These are phyloP conservation scores for Gyrodactylus bullatarudis DNA, from an alignment of 1,140 invertebrate species.

Conservation along the genomic window DNA sequence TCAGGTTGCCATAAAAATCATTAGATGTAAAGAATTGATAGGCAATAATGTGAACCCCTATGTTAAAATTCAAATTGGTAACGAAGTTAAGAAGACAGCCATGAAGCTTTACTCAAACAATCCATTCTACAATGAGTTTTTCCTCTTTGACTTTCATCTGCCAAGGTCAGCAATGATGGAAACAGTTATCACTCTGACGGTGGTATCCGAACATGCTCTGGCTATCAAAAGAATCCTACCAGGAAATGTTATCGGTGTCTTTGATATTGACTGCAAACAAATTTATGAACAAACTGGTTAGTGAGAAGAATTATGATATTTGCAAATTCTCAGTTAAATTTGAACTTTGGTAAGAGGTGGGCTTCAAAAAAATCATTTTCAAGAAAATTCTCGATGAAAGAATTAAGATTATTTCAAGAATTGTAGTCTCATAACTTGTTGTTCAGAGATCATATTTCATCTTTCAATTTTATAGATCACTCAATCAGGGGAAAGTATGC, in stretches of 20 bases:
- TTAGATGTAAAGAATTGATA: neutral
- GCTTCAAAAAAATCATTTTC: too few relatives aligned
- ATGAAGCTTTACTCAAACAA: slow-evolving; percentile 3
- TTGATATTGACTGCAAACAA: neutral
- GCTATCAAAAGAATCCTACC: neutral
- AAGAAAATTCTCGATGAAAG: too few relatives aligned
- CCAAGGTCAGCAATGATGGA: neutral
- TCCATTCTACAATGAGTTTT: slow-evolving; percentile 5
- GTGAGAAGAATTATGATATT: too few relatives aligned
- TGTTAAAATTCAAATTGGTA: neutral
- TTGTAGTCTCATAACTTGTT: too few relatives aligned
- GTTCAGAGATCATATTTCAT: too few relatives aligned
- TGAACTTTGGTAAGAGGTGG: too few relatives aligned
- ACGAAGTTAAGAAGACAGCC: neutral
- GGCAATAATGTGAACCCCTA: slow-evolving; percentile 1
- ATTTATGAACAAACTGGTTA: neutral
- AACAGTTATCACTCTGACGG: neutral
- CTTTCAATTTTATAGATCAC: neutral
- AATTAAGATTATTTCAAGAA: too few relatives aligned
- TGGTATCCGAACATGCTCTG: neutral
- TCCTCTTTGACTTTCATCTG: neutral
- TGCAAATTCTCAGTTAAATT: neutral
- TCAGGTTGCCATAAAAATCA: neutral
- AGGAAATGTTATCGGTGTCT: neutral
- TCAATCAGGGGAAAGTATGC: neutral